Base-by-base conservation (phyloP, 2,797 vertebrate genomes). In the Spondyliosoma cantharus region DNA sequence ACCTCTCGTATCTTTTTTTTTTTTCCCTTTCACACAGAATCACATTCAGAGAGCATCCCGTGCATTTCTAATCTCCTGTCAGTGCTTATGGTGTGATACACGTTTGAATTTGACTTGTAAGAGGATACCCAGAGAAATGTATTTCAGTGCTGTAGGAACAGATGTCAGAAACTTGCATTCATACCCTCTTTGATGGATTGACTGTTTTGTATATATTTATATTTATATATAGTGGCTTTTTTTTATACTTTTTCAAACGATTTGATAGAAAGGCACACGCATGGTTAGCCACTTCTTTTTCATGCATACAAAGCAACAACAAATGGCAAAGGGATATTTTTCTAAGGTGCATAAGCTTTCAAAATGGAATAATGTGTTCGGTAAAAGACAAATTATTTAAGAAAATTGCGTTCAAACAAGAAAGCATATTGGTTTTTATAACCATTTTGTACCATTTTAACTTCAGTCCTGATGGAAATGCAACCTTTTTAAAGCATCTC, bases 161-260 rank as follows among this genome's bases (percentile, higher is more conserved):
- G 25, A 83, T 63, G 75, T 66, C 74, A 80, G 59, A 84, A 78
- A 75, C 24, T 19, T 82, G 46, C 63, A 46, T 82, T 76, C 75
- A 74, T 56, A 48, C 66, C 71, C 71, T 71, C 49, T 71, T 78
- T 75, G 70, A 87, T 74, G 50, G 78, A 85, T 82, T 86, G 84
- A 90, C 86, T 93, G 82, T 92, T 93, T 91, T 95, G 95, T 95
- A 95, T 86, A 95, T 95, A 96, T 93, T 91, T 89, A 87, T 95
- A 93, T 95, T 93, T 94, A 90, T 93, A 93, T 94, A 89, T 91
- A 87, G 85, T 86, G 90, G 90, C 89, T 91, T 95, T 32, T n/a
- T n/a, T 94, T 95, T 91, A 87, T 93, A 93, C 86, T 85, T 92
- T 88, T 86, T 76, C 29, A 66, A 85, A 74, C 57, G 42, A 83